Evolutionary conservation across 1,140 invertebrate species (phyloP).

Genomic region (Drosophila bifasciata): DNA sequence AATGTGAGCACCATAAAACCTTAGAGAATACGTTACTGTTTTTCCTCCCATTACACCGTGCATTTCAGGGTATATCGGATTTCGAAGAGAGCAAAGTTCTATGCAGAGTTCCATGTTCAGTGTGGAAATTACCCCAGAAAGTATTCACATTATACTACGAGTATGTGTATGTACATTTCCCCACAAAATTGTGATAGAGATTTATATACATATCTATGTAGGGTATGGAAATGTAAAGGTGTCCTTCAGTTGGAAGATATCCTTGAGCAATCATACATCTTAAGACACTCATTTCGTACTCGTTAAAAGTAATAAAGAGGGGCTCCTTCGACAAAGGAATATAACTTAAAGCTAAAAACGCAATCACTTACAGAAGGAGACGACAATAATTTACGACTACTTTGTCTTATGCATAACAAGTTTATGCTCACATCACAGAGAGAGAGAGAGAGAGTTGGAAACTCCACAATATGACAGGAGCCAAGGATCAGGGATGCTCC

Average conservation of each 20-base stretch:
- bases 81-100: no score
- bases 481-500: not conserved
- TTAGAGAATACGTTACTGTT: slow-evolving; percentile 10
- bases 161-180: no score
- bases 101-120: no score
- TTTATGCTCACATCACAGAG: slow-evolving; percentile 19
- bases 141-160: no score
- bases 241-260: no score
- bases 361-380: slow-evolving; percentile 1
- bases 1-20: slow-evolving; percentile 59
- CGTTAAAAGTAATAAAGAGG: slow-evolving; percentile 34
- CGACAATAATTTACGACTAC: slow-evolving; percentile 37
- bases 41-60: not conserved
- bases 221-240: no score
- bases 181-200: no score
- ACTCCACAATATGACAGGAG: not conserved
- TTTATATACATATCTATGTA: no score
- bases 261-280: no score
- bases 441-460: slow-evolving; percentile 11
- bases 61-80: no score
- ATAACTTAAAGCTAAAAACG: slow-evolving; percentile 12
- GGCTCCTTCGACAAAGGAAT: no score
- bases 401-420: slow-evolving; percentile 35
- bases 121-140: no score
- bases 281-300: slow-evolving; percentile 13